These are phyloP conservation scores for Molorchus minor DNA, from an alignment of 2,888 invertebrate species.

Conservation along the genomic window DNA sequence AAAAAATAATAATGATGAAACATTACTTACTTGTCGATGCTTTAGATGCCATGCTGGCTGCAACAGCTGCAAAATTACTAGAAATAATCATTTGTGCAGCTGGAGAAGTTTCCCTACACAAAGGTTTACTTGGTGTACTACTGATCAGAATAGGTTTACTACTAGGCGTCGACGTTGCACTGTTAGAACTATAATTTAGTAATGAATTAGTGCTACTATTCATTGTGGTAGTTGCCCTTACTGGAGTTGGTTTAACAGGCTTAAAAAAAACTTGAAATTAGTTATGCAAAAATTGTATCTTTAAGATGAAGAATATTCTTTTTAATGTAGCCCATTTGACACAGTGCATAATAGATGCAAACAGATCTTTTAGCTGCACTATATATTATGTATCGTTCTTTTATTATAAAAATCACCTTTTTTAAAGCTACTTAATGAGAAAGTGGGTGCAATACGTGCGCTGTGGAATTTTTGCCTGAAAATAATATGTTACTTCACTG, in stretches of 20 bases:
- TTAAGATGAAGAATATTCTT: no score
- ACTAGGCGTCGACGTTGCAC: conserved; percentile 57
- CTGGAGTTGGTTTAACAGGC: conserved; percentile 88
- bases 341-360: no score
- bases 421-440: no score
- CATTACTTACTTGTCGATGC: conserved; percentile 44
- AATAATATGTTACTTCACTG: no score
- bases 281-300: neutral
- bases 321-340: no score
- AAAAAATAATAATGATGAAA: no score
- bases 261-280: conserved; percentile 62
- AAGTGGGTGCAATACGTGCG: no score
- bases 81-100: conserved; percentile 44
- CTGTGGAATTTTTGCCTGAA: no score
- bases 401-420: no score
- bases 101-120: conserved; percentile 36
- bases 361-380: no score
- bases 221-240: conserved; percentile 69
- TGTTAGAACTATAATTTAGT: conserved; percentile 62
- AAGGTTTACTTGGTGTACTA: conserved; percentile 58
- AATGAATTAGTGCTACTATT: conserved; percentile 66
- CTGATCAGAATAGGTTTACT: conserved; percentile 57
- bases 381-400: no score
- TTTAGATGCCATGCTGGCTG: conserved; percentile 59
- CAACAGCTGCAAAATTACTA: conserved; percentile 73